phyloP scores from a whole-genome alignment of 64 coral and sea anemone genomes.

The Actinia tenebrosa region DNA sequence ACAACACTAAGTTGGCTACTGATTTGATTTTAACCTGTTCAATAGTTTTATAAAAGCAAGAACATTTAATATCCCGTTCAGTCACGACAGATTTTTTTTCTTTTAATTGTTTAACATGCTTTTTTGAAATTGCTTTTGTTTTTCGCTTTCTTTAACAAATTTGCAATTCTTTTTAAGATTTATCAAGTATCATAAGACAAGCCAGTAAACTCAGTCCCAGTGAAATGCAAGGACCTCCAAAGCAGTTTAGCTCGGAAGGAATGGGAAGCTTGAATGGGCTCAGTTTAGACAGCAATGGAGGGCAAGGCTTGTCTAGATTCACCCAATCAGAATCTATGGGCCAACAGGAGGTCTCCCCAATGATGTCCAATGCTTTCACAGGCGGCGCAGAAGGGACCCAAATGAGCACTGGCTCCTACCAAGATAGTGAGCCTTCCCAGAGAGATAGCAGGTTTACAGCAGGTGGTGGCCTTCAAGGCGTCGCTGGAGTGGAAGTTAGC shows the following conservation, averaged over 20 bases:
- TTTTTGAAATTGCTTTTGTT: neutral
- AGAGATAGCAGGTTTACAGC: neutral
- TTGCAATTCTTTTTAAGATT: neutral
- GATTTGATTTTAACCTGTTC: too few species aligned
- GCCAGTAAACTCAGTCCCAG: conserved; percentile 15
- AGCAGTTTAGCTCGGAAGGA: neutral
- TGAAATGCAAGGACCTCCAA: neutral
- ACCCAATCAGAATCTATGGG: neutral
- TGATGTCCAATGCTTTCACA: conserved; percentile 11
- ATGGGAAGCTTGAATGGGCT: neutral
- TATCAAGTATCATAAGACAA: conserved; percentile 1
- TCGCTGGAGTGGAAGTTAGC: neutral
- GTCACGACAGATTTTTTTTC: too few species aligned
- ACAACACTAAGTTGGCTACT: too few species aligned
- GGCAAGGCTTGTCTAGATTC: neutral
- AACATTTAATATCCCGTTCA: too few species aligned
- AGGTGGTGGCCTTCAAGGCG: neutral
- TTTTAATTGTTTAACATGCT: too few species aligned
- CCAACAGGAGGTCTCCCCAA: neutral
- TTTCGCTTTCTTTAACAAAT: neutral
- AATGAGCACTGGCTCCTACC: neutral
- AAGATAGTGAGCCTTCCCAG: neutral
- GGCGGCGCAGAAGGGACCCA: neutral
- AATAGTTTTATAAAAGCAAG: too few species aligned
- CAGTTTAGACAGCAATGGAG: neutral